Evolutionary conservation across 1,140 invertebrate genomes (phyloP), one percentile per base, ranked within the genome.

Genomic region (Ips nitidus): DNA sequence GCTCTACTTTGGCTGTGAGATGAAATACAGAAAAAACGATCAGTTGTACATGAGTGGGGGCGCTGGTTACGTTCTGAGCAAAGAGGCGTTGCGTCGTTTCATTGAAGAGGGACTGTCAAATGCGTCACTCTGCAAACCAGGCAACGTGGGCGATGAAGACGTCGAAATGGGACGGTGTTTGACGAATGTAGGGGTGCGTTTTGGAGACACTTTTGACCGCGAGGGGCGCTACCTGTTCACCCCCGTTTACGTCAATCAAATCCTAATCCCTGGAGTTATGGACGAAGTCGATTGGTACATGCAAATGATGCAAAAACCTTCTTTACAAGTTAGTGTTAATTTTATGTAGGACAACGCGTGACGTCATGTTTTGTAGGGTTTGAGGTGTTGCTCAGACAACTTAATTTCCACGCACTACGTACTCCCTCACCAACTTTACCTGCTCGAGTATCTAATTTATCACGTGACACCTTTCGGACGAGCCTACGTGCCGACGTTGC

Each of bases 361-460:
- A 7, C 70, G 73, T 38, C 3, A 52, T 22, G 22, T 22, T 22
- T 81, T 85, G 38, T 81, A 97, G 90, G 95, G 95, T 0, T 85
- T 95, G 55, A 89, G 94, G 70, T 98, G 95, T 78, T 98, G 96
- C 81, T 97, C 94, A 22, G 96, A 98, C 78, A 93, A 91, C 78
- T 94, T 96, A 1, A 88, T 99, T 47, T 95, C 95, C 0, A 99
- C 99, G 82, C 96, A 98, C 80, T 98, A 98, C 77, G 91, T 98
- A 2, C 86, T 86, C 4, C 94, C 95, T 0, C 91, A 95, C 75
- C 87, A 91, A 83, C 96, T 98, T 93, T 98, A 98, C 79, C 92
- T 97, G 1, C 80, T 98, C 37, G 95, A 98, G 74, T 98, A 98
- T 81, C 83, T 98, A 40, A 92, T 98, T 73, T 99, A 99, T 80